Evolutionary conservation across 2,113 vertebrate species (phyloP).

Genomic region (Sinocyclocheilus rhinocerous): DNA sequence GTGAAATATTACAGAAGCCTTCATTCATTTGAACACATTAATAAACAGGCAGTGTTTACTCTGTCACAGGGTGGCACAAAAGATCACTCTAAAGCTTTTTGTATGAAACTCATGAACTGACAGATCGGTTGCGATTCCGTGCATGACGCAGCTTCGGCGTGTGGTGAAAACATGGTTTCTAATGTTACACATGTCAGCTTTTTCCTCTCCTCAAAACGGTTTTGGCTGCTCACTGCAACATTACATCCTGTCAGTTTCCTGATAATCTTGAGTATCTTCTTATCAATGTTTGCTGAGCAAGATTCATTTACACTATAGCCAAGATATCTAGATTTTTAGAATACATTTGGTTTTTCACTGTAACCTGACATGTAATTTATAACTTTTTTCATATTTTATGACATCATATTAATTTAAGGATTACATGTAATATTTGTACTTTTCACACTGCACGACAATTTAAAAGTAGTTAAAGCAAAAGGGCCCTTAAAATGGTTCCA

Average conservation of each 20-base stretch:
- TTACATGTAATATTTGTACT: not conserved
- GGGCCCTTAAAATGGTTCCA: not conserved
- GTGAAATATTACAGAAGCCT: not conserved
- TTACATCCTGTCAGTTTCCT: constrained; percentile 37
- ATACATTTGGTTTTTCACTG: not conserved
- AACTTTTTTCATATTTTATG: not conserved
- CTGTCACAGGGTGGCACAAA: not conserved
- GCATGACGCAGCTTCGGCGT: not conserved
- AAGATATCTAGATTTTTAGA: not conserved
- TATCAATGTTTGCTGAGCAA: constrained; percentile 16
- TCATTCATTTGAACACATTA: not conserved
- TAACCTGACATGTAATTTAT: not conserved
- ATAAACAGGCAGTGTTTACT: not conserved
- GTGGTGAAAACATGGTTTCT: not conserved
- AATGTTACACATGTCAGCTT: not conserved
- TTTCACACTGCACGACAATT: not conserved
- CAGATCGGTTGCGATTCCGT: not conserved
- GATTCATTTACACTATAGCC: not conserved
- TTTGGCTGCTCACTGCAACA: not conserved
- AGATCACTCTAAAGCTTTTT: not conserved
- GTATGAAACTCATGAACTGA: not conserved
- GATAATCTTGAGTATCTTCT: not conserved
- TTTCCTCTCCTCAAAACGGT: not conserved
- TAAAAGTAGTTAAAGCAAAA: not conserved
- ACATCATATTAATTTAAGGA: not conserved